Evolutionary conservation across 2,888 invertebrate genomes (phyloP), one percentile per base, ranked within the genome.

Genomic region (Serripes groenlandicus): DNA sequence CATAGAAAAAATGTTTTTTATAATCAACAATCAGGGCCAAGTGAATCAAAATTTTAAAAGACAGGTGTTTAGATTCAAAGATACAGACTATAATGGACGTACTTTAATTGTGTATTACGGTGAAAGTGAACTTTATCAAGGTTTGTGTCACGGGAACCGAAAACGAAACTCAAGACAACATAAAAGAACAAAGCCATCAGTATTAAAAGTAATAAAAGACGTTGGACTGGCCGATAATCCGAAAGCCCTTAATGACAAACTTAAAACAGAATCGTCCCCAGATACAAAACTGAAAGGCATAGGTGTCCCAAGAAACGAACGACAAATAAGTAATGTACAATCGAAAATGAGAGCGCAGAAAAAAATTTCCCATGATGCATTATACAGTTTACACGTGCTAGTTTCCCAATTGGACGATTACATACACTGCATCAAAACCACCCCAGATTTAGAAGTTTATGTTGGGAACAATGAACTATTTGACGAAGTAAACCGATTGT

Each of bases 1-100:
- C 18, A 5, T 81, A 30, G 75, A 79, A 54, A 49, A 62, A 35
- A 28, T 18, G 21, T 75, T 54, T 28, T 79, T 75, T 35, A 70
- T 42, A 64, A 49, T 79, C 1, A 32, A 35, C 11, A 79, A 79
- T 32, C 26, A 70, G 18, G 64, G 64, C 26, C 37, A 54, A 26
- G 71, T 70, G 7, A 52, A 54, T 64, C 34, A 69, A 35, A 18
- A 70, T 11, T 73, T 72, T 54, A 72, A 73, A 56, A 72, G 72
- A 32, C 73, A 73, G 30, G 56, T 60, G 9, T 72, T 78, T n/a
- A 42, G 70, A 32, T 76, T 42, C 9, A 7, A 42, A 11, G 42
- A 15, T 11, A 15, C 7, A 7, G 7, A 15, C 15, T 42, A 42
- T 42, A 42, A 42, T 42, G 15, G 15, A 11, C 15, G 7, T 11